Evolutionary conservation across 2,113 vertebrate genomes (phyloP).

Genomic region (Mustela lutreola): DNA sequence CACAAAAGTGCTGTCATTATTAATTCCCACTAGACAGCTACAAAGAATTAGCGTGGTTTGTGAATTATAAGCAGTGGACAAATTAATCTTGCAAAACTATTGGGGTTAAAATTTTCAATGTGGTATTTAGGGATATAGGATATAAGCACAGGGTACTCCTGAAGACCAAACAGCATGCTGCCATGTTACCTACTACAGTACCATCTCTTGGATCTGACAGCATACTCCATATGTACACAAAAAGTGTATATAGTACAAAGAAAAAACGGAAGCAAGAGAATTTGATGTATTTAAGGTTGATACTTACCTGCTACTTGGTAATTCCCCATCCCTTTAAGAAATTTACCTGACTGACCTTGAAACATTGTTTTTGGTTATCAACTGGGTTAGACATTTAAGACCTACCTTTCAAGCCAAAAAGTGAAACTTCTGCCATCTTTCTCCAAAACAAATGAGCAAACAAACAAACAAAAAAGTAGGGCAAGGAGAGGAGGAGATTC

Average conservation of each 20-base stretch:
- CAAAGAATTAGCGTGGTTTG: not conserved
- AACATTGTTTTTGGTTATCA: constrained; percentile 9
- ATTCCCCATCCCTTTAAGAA: not conserved
- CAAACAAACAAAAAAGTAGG: not conserved
- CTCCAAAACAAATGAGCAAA: not conserved
- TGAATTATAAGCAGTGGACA: not conserved
- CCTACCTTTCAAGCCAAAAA: not conserved
- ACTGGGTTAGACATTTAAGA: constrained; percentile 9
- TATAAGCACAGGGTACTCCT: not conserved
- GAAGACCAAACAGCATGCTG: not conserved
- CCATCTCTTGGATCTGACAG: not conserved
- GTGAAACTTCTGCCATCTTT: not conserved
- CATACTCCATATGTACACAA: not conserved
- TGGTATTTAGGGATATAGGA: not conserved
- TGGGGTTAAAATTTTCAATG: not conserved
- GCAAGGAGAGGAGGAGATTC: not conserved
- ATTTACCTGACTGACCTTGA: not conserved
- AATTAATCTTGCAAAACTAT: constrained; percentile 34
- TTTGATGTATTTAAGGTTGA: not conserved
- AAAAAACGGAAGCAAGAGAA: not conserved
- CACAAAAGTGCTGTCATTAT: not conserved
- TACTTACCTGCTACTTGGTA: constrained; percentile 24
- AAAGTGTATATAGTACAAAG: not conserved
- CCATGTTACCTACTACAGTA: not conserved
- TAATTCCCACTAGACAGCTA: not conserved